phyloP scores from a whole-genome alignment of 1,140 invertebrate genomes.

The Drosophila baimaii region DNA sequence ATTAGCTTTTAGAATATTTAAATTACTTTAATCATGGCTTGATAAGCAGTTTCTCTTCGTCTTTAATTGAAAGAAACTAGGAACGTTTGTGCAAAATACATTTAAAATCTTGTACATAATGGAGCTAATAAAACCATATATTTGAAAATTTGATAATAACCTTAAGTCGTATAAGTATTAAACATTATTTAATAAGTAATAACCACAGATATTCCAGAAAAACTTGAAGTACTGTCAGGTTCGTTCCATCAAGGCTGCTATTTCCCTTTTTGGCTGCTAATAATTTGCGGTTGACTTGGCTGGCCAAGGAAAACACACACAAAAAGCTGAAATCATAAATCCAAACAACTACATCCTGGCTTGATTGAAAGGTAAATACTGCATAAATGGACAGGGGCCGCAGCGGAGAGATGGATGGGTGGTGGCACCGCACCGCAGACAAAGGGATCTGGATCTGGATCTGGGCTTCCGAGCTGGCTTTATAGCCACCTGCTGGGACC shows the following conservation, averaged over 20 bases:
- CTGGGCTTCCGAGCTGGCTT: slow-evolving; percentile 11
- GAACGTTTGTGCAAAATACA: too few species aligned
- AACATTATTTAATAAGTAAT: slow-evolving; percentile 1
- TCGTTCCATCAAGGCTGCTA: not conserved
- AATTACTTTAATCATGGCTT: too few species aligned
- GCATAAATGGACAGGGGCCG: slow-evolving; percentile 27
- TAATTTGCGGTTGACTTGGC: slow-evolving; percentile 72
- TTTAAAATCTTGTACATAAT: too few species aligned
- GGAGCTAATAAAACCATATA: too few species aligned
- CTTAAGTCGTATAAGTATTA: too few species aligned
- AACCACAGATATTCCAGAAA: not conserved
- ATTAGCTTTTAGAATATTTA: too few species aligned
- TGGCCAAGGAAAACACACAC: slow-evolving; percentile 46
- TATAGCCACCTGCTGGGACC: slow-evolving; percentile 75
- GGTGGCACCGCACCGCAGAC: slow-evolving; percentile 18
- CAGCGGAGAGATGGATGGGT: slow-evolving; percentile 5
- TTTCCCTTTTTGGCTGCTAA: slow-evolving; percentile 17
- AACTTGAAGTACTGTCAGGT: not conserved
- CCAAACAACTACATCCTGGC: slow-evolving; percentile 51
- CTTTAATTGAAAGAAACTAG: too few species aligned
- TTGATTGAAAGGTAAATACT: slow-evolving; percentile 80
- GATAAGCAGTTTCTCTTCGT: too few species aligned
- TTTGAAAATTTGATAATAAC: too few species aligned
- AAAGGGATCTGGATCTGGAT: slow-evolving; percentile 37
- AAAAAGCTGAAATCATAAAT: slow-evolving; percentile 58